A percentile compares a stretch with the other conserved stretches of the same genome.
These are phyloP conservation scores for Microtus montanus DNA, from an alignment of 2,113 vertebrate genomes.

Conservation along the genomic window DNA sequence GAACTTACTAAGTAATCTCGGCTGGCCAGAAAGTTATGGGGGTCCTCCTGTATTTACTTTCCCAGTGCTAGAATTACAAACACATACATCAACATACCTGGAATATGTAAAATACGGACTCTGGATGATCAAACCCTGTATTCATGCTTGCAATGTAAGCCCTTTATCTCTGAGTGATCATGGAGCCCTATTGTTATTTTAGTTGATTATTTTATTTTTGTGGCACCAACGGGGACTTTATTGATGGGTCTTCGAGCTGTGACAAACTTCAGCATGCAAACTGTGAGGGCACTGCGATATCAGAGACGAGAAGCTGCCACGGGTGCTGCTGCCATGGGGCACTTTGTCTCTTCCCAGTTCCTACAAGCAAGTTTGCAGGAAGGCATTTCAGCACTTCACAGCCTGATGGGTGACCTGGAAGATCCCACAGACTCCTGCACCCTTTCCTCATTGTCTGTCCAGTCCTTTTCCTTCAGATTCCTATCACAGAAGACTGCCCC, in stretches of 20 bases:
- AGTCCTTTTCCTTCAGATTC: constrained; percentile 93
- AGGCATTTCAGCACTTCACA: neutral
- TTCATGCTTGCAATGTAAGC: neutral
- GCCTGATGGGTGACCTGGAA: neutral
- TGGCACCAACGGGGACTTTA: neutral
- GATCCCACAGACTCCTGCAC: neutral
- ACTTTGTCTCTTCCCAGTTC: neutral
- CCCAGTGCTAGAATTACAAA: neutral
- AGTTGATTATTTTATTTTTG: neutral
- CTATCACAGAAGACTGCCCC: constrained; percentile 89
- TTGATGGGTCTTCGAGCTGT: neutral
- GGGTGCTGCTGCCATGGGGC: neutral
- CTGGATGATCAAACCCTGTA: neutral
- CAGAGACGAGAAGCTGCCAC: neutral
- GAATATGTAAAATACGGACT: neutral
- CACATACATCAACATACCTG: no score
- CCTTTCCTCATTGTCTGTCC: neutral
- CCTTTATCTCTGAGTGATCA: neutral
- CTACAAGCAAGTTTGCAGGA: neutral
- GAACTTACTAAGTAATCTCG: no score
- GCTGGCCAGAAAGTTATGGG: neutral
- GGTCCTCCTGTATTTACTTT: neutral
- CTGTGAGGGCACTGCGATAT: no score
- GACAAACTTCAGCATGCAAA: neutral
- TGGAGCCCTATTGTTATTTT: neutral